Evolutionary conservation across 2,113 vertebrate species (phyloP).

Genomic region (Empidonax alnorum): DNA sequence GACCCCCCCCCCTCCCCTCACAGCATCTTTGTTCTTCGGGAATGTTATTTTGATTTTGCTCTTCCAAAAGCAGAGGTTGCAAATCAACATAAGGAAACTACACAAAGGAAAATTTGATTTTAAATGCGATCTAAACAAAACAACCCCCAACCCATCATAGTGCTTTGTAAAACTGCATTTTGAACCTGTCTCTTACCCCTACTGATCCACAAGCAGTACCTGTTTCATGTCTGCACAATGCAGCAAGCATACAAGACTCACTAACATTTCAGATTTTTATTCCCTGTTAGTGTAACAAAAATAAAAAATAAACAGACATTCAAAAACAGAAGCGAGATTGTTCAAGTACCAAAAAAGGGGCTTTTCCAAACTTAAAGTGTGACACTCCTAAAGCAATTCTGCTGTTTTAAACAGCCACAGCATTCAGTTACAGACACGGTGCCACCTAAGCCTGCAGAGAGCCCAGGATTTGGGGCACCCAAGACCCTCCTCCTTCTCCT

Average conservation of each 20-base stretch:
- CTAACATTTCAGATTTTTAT: slow-evolving; percentile 65
- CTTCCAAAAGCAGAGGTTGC: slow-evolving; percentile 13
- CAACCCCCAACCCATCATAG: not conserved
- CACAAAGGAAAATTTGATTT: not conserved
- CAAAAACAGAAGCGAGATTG: slow-evolving; percentile 54
- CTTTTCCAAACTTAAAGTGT: slow-evolving; percentile 51
- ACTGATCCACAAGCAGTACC: slow-evolving; percentile 25
- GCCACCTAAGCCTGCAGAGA: not conserved
- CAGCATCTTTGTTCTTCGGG: not conserved
- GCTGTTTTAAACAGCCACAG: slow-evolving; percentile 36
- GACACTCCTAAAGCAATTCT: slow-evolving; percentile 19
- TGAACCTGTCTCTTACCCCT: slow-evolving; percentile 23
- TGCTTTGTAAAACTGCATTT: slow-evolving; percentile 33
- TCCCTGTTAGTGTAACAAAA: slow-evolving; percentile 65
- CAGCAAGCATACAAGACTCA: slow-evolving; percentile 65
- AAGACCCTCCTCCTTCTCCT: not conserved
- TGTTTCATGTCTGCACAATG: slow-evolving; percentile 55
- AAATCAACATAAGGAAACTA: slow-evolving; percentile 15
- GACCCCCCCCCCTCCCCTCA: not conserved
- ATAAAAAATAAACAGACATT: slow-evolving; percentile 63
- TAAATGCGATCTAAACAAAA: slow-evolving; percentile 3
- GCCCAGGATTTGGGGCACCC: not conserved
- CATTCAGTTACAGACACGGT: not conserved
- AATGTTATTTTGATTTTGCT: slow-evolving; percentile 2
- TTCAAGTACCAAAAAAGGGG: slow-evolving; percentile 77